Conservation (phyloP, 2,888 invertebrate species). For the Cheilosia impressa region DNA sequence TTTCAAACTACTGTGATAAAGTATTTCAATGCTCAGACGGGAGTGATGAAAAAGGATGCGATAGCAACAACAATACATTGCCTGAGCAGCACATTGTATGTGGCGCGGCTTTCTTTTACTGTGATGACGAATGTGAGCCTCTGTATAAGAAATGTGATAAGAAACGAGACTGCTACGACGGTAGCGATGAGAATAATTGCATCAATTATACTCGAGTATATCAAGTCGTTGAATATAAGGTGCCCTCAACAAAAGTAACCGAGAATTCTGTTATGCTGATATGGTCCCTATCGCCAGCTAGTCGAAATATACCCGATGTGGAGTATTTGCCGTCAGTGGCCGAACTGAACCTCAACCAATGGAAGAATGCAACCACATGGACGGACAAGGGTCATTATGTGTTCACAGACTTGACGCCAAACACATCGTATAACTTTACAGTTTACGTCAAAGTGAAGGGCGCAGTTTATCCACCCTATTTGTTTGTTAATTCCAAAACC, state of each 20-base stretch:
- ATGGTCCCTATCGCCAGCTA: slow-evolving; percentile 83
- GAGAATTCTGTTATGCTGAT: slow-evolving; percentile 87
- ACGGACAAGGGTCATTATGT: slow-evolving; percentile 86
- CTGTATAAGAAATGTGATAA: slow-evolving; percentile 87
- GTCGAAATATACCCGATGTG: slow-evolving; percentile 80
- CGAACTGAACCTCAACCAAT: slow-evolving; percentile 83
- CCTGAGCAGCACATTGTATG: slow-evolving; percentile 49
- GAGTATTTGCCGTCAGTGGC: slow-evolving; percentile 89
- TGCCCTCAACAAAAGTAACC: slow-evolving; percentile 87
- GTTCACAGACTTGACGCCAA: slow-evolving; percentile 88
- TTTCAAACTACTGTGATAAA: slow-evolving; percentile 84
- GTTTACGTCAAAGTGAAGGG: slow-evolving; percentile 88
- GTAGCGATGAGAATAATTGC: slow-evolving; percentile 89
- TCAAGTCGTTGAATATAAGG: slow-evolving; percentile 87
- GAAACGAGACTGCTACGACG: slow-evolving; percentile 89
- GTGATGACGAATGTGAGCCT: slow-evolving; percentile 87
- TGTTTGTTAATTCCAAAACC: slow-evolving; percentile 87
- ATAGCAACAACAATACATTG: slow-evolving; percentile 71
- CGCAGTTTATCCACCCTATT: slow-evolving; percentile 86
- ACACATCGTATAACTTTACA: slow-evolving; percentile 91
- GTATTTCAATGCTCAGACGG: slow-evolving; percentile 85
- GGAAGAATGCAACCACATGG: slow-evolving; percentile 87
- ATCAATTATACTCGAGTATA: slow-evolving; percentile 83
- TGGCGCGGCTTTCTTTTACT: slow-evolving; percentile 85
- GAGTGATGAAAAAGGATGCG: slow-evolving; percentile 85